Evolutionary conservation across 2,888 invertebrate genomes (phyloP).

Genomic region (Meganola albula): DNA sequence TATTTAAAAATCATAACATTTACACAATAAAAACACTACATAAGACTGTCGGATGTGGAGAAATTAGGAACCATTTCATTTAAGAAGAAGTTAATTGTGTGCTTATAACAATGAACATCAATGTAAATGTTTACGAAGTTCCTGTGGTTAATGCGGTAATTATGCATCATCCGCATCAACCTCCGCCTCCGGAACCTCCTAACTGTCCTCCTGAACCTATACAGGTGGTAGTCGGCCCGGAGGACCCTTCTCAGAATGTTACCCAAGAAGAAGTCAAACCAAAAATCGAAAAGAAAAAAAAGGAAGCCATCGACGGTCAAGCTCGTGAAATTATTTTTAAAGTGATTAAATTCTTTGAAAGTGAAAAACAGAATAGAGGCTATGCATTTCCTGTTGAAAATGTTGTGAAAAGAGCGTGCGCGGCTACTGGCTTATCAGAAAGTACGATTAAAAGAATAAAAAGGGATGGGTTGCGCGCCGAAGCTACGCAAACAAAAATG

Average conservation of each 20-base stretch:
- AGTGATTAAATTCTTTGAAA: constrained; percentile 70
- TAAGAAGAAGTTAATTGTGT: constrained; percentile 7
- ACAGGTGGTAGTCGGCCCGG: constrained; percentile 18
- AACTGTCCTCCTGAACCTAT: constrained; percentile 12
- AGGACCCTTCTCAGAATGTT: constrained; percentile 24
- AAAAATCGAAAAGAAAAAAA: constrained; percentile 59
- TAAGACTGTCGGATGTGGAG: no score
- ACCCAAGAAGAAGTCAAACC: constrained; percentile 38
- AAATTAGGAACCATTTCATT: no score
- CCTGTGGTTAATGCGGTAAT: constrained; percentile 29
- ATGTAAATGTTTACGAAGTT: constrained; percentile 43
- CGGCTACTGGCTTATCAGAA: constrained; percentile 64
- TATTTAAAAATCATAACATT: no score
- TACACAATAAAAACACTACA: no score
- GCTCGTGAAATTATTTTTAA: constrained; percentile 67
- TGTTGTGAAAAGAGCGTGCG: constrained; percentile 65
- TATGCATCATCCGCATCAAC: constrained; percentile 19
- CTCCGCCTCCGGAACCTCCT: constrained; percentile 27
- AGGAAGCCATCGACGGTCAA: constrained; percentile 68
- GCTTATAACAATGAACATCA: constrained; percentile 37
- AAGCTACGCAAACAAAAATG: constrained; percentile 67
- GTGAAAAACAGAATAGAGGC: constrained; percentile 68
- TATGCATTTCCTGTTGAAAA: constrained; percentile 69
- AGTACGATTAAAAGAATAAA: constrained; percentile 69
- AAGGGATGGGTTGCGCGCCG: constrained; percentile 60